Evolutionary conservation across 2,888 invertebrate genomes (phyloP), one percentile per base, ranked within the genome.

Genomic region (Ormia ochracea): DNA sequence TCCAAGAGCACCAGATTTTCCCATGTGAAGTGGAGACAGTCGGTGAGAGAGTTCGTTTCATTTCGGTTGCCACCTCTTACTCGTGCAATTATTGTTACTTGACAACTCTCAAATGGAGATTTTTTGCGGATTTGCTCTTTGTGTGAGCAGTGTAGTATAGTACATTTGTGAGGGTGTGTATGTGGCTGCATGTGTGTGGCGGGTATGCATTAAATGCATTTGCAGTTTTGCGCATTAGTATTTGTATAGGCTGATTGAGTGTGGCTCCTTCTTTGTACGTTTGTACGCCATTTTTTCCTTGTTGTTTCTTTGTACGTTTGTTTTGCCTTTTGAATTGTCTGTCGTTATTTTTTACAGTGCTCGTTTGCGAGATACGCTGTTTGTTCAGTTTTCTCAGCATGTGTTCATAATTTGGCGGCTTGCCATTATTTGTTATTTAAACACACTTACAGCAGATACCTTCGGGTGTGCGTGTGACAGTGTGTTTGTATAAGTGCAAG

Each of bases 371-470:
- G 48, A 31, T 45, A 68, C 19, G 66, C 38, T 69, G 61, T 72
- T 59, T 61, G 52, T 78, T 75, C 58, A 54, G 58, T 79, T 52
- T 72, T 73, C 80, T 73, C 80, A 80, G 81, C 83, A 85, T 87
- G 86, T 84, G 86, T 85, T 86, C 84, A 86, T 85, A 86, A 85
- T 86, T 87, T 86, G 86, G 87, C 86, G 87, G 87, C 85, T 86
- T 85, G 87, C 87, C 86, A 86, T 86, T 85, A 54, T 76, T 80
- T 63, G 76, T 76, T 80, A 63, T 73, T n/a, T n/a, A n/a, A n/a
- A n/a, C n/a, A n/a, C n/a, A n/a, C n/a, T n/a, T n/a, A n/a, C n/a
- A n/a, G n/a, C n/a, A n/a, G n/a, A n/a, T n/a, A n/a, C n/a, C n/a
- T n/a, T n/a, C n/a, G n/a, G n/a, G n/a, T n/a, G n/a, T n/a, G n/a